These are phyloP conservation scores for Megaleporinus macrocephalus DNA, from an alignment of 2,113 vertebrate genomes.

Conservation along the genomic window DNA sequence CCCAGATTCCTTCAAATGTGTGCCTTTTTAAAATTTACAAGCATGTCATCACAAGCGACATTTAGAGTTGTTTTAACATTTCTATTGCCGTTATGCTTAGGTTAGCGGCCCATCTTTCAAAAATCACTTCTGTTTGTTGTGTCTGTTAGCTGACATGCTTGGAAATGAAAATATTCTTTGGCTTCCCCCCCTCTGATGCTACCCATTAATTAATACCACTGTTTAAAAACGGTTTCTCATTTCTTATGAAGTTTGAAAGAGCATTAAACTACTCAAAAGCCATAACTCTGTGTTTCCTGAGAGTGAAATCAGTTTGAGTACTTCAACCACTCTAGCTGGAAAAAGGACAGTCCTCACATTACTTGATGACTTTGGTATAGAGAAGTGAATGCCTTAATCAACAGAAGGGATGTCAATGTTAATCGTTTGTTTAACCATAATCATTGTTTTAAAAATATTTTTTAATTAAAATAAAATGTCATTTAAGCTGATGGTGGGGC, in stretches of 20 bases:
- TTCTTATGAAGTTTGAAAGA: slow-evolving; percentile 9
- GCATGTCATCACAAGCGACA: slow-evolving; percentile 42
- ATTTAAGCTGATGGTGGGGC: no score
- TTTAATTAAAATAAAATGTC: no score
- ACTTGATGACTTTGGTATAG: neutral
- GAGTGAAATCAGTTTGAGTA: slow-evolving; percentile 17
- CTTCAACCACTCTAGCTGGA: neutral
- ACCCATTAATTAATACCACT: slow-evolving; percentile 16
- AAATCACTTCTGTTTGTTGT: neutral
- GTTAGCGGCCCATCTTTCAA: neutral
- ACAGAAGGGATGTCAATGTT: neutral
- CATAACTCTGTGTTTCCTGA: neutral
- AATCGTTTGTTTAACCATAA: no score
- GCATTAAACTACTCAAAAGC: slow-evolving; percentile 10
- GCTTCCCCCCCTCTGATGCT: neutral
- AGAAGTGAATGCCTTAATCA: neutral
- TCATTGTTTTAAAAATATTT: no score
- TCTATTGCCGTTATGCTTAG: neutral
- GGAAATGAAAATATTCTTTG: slow-evolving; percentile 40
- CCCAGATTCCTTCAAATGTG: slow-evolving; percentile 57
- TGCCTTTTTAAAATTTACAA: slow-evolving; percentile 50
- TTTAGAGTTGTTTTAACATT: neutral
- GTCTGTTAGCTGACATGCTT: slow-evolving; percentile 44
- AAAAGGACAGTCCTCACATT: neutral
- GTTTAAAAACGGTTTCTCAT: slow-evolving; percentile 13